Percentiles rank a stretch among this genome's conserved stretches.
Evolutionary conservation across 2,113 vertebrate species (phyloP).

Genomic region (Vanacampus margaritifer): DNA sequence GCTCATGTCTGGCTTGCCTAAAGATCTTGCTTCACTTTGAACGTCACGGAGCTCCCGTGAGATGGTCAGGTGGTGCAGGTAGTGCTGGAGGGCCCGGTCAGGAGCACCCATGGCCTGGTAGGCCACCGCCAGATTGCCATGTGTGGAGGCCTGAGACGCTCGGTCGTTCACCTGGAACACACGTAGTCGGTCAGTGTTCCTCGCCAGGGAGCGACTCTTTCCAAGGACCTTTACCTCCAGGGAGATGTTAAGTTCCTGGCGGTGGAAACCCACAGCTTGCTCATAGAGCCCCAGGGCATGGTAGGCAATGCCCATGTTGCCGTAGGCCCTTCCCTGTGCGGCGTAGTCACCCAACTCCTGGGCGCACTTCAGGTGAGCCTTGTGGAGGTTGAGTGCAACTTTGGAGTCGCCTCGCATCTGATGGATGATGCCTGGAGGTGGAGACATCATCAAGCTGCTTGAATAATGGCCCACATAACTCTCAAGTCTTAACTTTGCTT

Average conservation of each 20-base stretch:
- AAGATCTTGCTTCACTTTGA: slow-evolving; percentile 86
- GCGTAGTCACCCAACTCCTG: slow-evolving; percentile 92
- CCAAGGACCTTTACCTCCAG: slow-evolving; percentile 74
- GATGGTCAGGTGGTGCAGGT: slow-evolving; percentile 91
- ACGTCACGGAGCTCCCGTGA: slow-evolving; percentile 87
- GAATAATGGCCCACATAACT: no score
- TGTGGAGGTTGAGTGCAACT: slow-evolving; percentile 85
- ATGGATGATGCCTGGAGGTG: slow-evolving; percentile 85
- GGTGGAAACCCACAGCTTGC: slow-evolving; percentile 90
- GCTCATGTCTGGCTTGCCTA: slow-evolving; percentile 71
- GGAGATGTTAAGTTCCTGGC: slow-evolving; percentile 94
- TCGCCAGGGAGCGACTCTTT: background rate
- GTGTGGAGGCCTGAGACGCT: slow-evolving; percentile 90
- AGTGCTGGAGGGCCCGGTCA: slow-evolving; percentile 91
- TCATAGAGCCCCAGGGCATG: slow-evolving; percentile 84
- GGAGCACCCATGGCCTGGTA: slow-evolving; percentile 93
- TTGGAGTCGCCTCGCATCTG: slow-evolving; percentile 96
- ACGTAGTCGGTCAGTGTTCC: background rate
- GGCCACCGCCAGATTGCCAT: slow-evolving; percentile 90
- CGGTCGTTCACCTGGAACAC: slow-evolving; percentile 80
- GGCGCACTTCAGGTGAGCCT: slow-evolving; percentile 84
- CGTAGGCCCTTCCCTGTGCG: slow-evolving; percentile 88
- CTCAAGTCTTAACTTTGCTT: no score
- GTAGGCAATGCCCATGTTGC: slow-evolving; percentile 96
- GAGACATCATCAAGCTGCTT: background rate